Conservation (phyloP, 2,797 vertebrate species). For the Phyllotis vaccarum region DNA sequence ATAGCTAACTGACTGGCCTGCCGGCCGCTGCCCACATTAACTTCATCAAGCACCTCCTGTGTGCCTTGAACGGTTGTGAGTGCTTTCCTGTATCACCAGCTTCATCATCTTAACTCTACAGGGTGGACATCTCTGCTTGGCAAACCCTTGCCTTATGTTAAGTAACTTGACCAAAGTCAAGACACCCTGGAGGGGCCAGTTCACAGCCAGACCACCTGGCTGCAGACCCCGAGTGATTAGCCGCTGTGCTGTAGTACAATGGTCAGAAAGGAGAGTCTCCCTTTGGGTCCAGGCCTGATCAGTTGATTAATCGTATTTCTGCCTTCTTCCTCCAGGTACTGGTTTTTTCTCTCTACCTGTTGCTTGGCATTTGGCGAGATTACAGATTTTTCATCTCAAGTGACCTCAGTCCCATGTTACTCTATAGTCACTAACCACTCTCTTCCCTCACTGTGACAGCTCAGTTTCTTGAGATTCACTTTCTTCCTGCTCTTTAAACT, state of each 20-base stretch:
- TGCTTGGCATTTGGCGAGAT: background rate
- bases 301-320: background rate
- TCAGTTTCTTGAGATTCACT: conserved; percentile 15
- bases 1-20: background rate
- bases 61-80: background rate
- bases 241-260: background rate
- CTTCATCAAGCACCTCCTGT: background rate
- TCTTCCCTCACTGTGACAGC: background rate
- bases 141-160: conserved; percentile 23
- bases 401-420: background rate
- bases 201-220: background rate
- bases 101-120: background rate
- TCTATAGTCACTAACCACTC: background rate
- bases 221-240: background rate
- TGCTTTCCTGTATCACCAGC: background rate
- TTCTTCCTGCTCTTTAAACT: background rate
- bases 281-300: background rate
- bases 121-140: background rate
- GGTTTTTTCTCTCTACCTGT: background rate
- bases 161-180: conserved; percentile 17
- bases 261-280: background rate
- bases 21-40: too few species aligned
- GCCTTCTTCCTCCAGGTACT: background rate
- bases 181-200: background rate
- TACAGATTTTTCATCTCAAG: background rate